Evolutionary conservation across 2,113 vertebrate species (phyloP), one percentile per base, ranked within the genome.

Genomic region (Gymnarchus niloticus): DNA sequence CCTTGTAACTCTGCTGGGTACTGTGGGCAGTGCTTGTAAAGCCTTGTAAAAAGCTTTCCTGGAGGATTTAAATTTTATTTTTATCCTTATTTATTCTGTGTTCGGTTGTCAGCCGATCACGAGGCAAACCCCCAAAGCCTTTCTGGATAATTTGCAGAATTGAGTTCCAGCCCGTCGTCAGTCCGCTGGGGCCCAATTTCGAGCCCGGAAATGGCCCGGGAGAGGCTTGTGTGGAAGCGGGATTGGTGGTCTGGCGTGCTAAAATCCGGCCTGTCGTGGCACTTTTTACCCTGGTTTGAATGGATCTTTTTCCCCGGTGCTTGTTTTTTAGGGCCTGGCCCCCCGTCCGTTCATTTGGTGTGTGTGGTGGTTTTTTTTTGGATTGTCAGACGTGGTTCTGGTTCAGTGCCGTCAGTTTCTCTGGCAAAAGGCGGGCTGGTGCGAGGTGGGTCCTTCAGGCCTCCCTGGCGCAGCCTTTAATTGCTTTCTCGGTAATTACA

Each of bases 191-290:
- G 56, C 77, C 77, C 17, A 49, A 81, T 81, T 49, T 46, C 21
- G 6, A 28, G 14, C 49, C 12, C 80, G 54, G 48, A 49, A 81
- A n/a, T 69, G 14, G 59, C 82, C 85, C 52, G 41, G 56, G 21
- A 88, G 82, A 85, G 76, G 87, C 12, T n/a, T n/a, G 77, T 69
- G 8, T 28, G 81, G 84, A 87, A 86, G 65, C 19, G 73, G 84
- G 85, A 87, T 73, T 89, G 86, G 87, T 87, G 25, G 17, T 86
- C 88, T 85, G 88, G 85, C 88, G 84, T 85, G 28, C 83, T 56
- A 69, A 69, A 2, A 23, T 33, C 17, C 81, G 44, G 76, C 54
- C 46, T 87, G 56, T 84, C 57, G 37, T 19, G n/a, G n/a, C 81
- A 65, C 65, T 51, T 59, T 6, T 86, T 44, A 76, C 23, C 61